Evolutionary conservation across 2,113 vertebrate genomes (phyloP).

Genomic region (Marmota monax): DNA sequence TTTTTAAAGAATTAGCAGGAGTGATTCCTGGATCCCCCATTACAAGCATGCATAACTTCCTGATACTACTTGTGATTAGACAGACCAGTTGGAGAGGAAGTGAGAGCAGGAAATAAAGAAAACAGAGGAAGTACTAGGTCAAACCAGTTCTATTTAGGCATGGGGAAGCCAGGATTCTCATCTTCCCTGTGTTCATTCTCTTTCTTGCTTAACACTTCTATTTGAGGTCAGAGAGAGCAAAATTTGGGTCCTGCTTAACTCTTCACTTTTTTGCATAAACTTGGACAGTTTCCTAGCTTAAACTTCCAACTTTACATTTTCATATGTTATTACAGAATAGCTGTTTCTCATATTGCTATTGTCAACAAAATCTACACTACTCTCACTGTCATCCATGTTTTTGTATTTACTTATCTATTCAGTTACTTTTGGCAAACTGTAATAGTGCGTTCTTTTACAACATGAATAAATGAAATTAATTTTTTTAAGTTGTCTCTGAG

Average conservation of each 20-base stretch:
- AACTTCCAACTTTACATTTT: not conserved
- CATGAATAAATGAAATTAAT: not conserved
- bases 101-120: not conserved
- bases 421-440: not conserved
- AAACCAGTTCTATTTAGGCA: not conserved
- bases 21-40: not conserved
- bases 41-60: not conserved
- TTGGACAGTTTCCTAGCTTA: not conserved
- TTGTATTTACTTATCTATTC: not conserved
- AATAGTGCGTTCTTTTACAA: not conserved
- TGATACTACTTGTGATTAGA: not conserved
- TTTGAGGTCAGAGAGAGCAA: not conserved
- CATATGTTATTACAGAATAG: too few species aligned
- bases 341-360: not conserved
- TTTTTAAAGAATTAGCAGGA: not conserved
- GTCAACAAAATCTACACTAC: not conserved
- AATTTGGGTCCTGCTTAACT: not conserved
- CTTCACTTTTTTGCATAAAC: not conserved
- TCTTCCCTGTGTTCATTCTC: fast-evolving
- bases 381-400: not conserved
- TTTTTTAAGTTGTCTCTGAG: not conserved
- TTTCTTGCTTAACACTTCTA: not conserved
- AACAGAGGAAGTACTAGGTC: not conserved
- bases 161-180: fast-evolving
- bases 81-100: not conserved